These are phyloP conservation scores for Passerculus sandwichensis DNA, from an alignment of 2,797 vertebrate species.

Conservation along the genomic window DNA sequence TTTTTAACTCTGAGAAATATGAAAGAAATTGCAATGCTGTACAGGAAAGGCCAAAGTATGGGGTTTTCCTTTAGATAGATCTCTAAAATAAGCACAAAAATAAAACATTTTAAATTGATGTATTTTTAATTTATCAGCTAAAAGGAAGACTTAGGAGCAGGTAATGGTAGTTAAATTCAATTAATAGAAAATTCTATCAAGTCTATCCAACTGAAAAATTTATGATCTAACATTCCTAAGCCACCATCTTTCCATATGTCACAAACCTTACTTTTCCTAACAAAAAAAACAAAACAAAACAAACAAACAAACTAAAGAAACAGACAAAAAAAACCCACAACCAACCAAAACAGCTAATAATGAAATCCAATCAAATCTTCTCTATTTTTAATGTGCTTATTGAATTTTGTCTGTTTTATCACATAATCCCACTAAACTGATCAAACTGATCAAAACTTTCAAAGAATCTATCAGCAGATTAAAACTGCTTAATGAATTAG, in stretches of 20 bases:
- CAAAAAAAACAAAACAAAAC: too few species aligned
- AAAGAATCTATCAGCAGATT: neutral
- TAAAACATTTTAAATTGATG: neutral
- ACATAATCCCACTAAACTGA: neutral
- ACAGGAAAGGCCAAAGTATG: neutral
- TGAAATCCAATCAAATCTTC: neutral
- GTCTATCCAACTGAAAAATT: neutral
- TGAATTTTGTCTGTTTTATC: neutral
- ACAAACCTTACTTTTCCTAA: neutral
- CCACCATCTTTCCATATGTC: neutral
- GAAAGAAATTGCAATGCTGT: neutral
- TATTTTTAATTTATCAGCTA: neutral
- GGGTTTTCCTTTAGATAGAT: neutral
- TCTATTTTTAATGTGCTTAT: neutral
- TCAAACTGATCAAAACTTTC: neutral
- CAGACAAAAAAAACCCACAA: fast-evolving
- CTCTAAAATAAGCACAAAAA: neutral
- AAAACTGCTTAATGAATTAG: neutral
- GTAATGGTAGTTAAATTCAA: neutral
- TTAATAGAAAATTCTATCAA: neutral
- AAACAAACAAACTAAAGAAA: too few species aligned
- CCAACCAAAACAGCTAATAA: neutral
- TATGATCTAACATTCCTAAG: neutral
- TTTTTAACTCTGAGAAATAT: neutral
- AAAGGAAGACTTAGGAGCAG: neutral